These are phyloP conservation scores for Nibea coibor DNA, from an alignment of 2,113 vertebrate species.

Conservation along the genomic window DNA sequence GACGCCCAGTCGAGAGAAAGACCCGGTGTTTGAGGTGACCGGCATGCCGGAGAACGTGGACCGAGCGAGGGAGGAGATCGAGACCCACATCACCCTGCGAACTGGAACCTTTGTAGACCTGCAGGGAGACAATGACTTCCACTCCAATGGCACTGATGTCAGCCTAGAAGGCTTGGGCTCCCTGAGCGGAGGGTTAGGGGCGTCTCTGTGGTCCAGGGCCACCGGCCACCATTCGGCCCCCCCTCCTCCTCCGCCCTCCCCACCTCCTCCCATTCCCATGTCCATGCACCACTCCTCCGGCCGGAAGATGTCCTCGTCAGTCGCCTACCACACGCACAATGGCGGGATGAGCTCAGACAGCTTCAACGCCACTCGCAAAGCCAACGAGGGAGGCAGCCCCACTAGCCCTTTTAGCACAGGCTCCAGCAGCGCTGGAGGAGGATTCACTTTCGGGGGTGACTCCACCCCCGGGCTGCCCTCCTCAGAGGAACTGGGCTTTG, in stretches of 20 bases:
- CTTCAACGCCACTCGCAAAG: slow-evolving; percentile 80
- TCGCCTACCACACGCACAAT: slow-evolving; percentile 80
- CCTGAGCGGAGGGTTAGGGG: slow-evolving; percentile 81
- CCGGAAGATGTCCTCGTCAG: slow-evolving; percentile 79
- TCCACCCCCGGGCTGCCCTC: slow-evolving; percentile 70
- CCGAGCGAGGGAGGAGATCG: slow-evolving; percentile 94
- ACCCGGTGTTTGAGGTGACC: slow-evolving; percentile 96
- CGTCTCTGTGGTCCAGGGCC: slow-evolving; percentile 90
- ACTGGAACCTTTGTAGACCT: slow-evolving; percentile 94
- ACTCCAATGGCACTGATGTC: slow-evolving; percentile 96
- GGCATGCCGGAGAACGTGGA: slow-evolving; percentile 99
- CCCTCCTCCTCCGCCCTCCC: slow-evolving; percentile 70
- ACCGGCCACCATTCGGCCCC: slow-evolving; percentile 73
- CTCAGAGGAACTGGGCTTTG: slow-evolving; percentile 91
- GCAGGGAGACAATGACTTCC: slow-evolving; percentile 95
- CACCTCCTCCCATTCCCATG: slow-evolving; percentile 70
- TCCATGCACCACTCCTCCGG: slow-evolving; percentile 74
- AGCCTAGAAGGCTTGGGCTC: slow-evolving; percentile 91
- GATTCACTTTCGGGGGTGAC: slow-evolving; percentile 87
- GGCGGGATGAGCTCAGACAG: slow-evolving; percentile 81
- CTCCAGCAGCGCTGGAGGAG: slow-evolving; percentile 80
- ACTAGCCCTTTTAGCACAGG: slow-evolving; percentile 86
- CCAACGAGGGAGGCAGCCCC: slow-evolving; percentile 87
- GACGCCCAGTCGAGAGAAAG: slow-evolving; percentile 95
- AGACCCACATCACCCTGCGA: slow-evolving; percentile 97